phyloP scores from a whole-genome alignment of 2,113 vertebrate genomes.

The Oostethus manadensis region DNA sequence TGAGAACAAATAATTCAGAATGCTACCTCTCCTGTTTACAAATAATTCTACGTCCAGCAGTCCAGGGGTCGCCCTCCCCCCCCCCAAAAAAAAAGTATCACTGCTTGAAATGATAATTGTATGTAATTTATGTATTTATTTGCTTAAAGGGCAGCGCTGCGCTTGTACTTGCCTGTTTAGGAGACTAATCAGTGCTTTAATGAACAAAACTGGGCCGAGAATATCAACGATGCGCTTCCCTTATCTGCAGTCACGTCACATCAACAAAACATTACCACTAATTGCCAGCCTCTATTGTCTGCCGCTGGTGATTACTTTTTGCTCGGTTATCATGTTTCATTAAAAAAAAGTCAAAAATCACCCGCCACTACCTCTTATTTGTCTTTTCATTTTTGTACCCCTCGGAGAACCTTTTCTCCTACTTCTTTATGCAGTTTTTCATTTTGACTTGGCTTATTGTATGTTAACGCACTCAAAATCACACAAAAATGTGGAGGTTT shows the following conservation, averaged over 20 bases:
- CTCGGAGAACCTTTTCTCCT: too few species aligned
- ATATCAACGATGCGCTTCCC: constrained; percentile 64
- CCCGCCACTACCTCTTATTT: constrained; percentile 16
- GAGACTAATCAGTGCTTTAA: constrained; percentile 67
- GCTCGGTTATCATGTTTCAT: constrained; percentile 41
- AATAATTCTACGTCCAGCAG: constrained; percentile 8
- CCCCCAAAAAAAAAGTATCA: constrained; percentile 41
- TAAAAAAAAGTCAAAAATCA: constrained; percentile 17
- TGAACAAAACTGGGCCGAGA: constrained; percentile 64
- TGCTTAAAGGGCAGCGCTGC: constrained; percentile 55
- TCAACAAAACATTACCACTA: constrained; percentile 57
- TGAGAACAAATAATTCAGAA: constrained; percentile 32
- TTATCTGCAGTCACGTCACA: constrained; percentile 62
- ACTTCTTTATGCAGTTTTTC: neutral
- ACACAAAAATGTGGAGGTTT: too few species aligned
- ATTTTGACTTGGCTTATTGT: too few species aligned
- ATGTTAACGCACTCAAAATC: too few species aligned
- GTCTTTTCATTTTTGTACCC: constrained; percentile 5
- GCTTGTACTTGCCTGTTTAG: constrained; percentile 60
- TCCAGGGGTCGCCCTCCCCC: neutral
- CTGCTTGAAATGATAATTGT: constrained; percentile 32
- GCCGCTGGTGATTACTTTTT: constrained; percentile 46
- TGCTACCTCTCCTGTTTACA: constrained; percentile 26
- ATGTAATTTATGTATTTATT: neutral
- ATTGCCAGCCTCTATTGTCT: constrained; percentile 53